phyloP scores from a whole-genome alignment of 2,113 vertebrate genomes.

The Callipepla californica region DNA sequence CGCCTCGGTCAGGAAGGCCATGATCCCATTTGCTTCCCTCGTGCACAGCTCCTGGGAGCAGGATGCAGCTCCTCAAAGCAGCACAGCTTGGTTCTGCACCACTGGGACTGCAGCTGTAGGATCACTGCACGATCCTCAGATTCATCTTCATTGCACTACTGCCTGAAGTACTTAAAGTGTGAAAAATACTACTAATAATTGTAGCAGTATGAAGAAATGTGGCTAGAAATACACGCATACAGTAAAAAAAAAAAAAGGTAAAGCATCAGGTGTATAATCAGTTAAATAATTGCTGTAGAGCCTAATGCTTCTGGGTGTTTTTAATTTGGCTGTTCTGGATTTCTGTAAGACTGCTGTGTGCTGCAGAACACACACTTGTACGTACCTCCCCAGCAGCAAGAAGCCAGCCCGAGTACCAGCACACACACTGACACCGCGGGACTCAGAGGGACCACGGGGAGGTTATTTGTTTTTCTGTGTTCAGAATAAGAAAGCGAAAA shows the following conservation, averaged over 20 bases:
- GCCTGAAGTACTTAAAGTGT: not conserved
- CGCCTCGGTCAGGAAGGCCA: not conserved
- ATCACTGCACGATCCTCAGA: not conserved
- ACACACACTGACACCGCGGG: not conserved
- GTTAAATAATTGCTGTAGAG: not conserved
- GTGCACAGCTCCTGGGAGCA: not conserved
- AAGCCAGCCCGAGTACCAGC: not conserved
- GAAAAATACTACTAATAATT: not conserved
- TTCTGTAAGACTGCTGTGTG: not conserved
- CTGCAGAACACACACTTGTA: not conserved
- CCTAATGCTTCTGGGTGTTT: not conserved
- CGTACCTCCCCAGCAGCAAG: not conserved
- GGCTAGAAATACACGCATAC: not conserved
- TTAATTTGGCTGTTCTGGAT: not conserved
- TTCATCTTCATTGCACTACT: not conserved
- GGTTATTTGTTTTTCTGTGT: not conserved
- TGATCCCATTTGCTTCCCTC: not conserved
- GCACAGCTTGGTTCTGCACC: not conserved
- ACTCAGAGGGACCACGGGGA: fast-evolving
- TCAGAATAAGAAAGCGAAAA: conserved; percentile 61
- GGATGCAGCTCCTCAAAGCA: not conserved
- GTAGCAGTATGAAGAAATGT: not conserved
- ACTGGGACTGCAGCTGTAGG: not conserved
- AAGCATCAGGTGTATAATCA: not conserved
- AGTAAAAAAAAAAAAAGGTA: not conserved